A percentile compares a stretch with the other conserved stretches of the same genome.
These are phyloP conservation scores for Parazoanthus darwini DNA, from an alignment of 92 coral and sea anemone genomes.

Conservation along the genomic window DNA sequence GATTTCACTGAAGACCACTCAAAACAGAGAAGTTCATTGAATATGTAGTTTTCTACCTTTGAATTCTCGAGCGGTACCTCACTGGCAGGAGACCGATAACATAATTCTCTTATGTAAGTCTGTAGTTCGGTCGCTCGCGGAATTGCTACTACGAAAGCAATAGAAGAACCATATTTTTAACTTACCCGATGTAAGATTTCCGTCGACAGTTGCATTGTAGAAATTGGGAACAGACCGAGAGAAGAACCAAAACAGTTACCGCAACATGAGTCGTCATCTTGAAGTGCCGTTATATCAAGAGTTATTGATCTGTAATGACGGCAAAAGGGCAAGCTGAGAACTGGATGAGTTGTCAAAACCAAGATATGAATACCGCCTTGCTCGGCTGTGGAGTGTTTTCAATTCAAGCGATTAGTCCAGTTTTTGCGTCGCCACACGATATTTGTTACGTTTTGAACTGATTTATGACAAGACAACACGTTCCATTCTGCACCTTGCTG, in stretches of 20 bases:
- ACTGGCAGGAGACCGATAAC: too few relatives aligned
- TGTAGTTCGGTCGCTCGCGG: neutral
- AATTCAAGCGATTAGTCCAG: neutral
- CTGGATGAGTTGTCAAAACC: neutral
- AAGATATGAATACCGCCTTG: neutral
- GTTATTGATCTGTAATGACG: neutral
- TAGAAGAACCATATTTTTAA: neutral
- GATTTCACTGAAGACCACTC: too few relatives aligned
- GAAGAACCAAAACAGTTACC: neutral
- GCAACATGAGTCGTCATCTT: neutral
- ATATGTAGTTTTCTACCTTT: too few relatives aligned
- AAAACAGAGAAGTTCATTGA: too few relatives aligned
- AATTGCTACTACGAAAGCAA: neutral
- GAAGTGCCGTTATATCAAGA: neutral
- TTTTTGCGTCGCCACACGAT: neutral
- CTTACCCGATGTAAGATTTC: constrained; percentile 6
- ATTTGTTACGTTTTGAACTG: neutral
- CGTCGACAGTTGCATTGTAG: constrained; percentile 5
- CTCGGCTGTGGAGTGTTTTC: neutral
- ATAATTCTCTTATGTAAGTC: neutral
- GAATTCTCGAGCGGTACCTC: too few relatives aligned
- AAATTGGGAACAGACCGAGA: neutral
- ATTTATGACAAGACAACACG: neutral
- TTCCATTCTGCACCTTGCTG: neutral
- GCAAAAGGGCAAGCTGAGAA: neutral